Evolutionary conservation across 53 echinoderm and acorn worm genomes (phyloP).

Genomic region (Temnopleurus reevesii): DNA sequence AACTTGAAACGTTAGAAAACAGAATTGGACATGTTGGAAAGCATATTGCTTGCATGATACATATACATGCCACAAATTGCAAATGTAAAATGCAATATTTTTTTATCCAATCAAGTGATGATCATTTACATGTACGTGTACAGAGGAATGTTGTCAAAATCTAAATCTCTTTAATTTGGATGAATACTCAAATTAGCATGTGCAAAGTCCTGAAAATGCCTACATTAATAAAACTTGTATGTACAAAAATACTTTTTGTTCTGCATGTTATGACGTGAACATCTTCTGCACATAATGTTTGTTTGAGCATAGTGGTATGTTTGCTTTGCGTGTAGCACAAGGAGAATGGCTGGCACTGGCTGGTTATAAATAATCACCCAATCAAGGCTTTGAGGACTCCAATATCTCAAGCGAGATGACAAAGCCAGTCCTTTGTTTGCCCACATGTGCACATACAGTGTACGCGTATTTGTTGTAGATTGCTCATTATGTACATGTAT

Average conservation of each 20-base stretch:
- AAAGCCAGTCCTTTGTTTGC: not conserved
- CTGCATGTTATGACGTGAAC: not conserved
- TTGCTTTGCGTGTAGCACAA: not conserved
- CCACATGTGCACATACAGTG: no score
- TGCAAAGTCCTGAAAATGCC: no score
- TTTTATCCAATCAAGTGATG: not conserved
- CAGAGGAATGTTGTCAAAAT: not conserved
- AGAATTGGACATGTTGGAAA: no score
- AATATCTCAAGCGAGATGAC: not conserved
- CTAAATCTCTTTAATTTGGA: no score
- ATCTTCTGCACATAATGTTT: not conserved
- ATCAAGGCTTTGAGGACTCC: not conserved
- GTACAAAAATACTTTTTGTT: not conserved
- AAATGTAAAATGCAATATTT: no score
- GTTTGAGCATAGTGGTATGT: not conserved
- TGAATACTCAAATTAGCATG: no score
- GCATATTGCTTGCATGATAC: no score
- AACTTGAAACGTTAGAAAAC: no score
- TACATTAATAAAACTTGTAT: no score
- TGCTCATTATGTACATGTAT: no score
- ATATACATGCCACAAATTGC: no score
- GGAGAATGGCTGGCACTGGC: not conserved
- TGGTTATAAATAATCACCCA: slow-evolving; percentile 8
- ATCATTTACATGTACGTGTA: not conserved
- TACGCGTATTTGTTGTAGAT: no score